Evolutionary conservation across 2,113 vertebrate genomes (phyloP).

Genomic region (Piprites chloris): DNA sequence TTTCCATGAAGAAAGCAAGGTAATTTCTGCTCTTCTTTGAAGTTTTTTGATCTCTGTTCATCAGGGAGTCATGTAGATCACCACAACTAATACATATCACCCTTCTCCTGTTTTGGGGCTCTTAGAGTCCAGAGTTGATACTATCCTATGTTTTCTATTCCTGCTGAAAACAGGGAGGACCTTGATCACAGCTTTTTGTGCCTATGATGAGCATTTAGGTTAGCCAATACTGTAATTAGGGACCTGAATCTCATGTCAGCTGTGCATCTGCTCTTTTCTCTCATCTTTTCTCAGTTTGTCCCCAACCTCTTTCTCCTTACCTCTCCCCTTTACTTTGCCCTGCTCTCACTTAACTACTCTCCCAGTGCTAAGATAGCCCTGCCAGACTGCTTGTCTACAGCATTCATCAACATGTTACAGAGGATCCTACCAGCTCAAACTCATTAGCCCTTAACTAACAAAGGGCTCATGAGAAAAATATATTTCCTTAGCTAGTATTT

Average conservation of each 20-base stretch:
- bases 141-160: neutral
- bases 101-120: neutral
- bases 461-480: conserved; percentile 23
- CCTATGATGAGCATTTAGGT: neutral
- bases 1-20: neutral
- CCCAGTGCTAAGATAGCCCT: neutral
- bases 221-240: neutral
- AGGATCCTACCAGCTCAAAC: conserved; percentile 9
- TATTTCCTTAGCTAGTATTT: neutral
- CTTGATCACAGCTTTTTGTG: neutral
- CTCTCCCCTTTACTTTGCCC: neutral
- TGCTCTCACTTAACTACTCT: neutral
- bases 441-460: conserved; percentile 18
- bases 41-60: neutral
- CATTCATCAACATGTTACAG: neutral
- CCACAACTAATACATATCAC: neutral
- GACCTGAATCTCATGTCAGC: neutral
- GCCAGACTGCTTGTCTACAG: conserved; percentile 18
- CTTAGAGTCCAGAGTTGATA: neutral
- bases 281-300: neutral
- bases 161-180: neutral
- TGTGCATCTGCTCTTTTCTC: neutral
- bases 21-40: neutral
- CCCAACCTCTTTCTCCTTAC: neutral
- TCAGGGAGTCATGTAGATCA: neutral